Base-by-base conservation (phyloP, 1,140 invertebrate genomes). In the Cyclina sinensis region DNA sequence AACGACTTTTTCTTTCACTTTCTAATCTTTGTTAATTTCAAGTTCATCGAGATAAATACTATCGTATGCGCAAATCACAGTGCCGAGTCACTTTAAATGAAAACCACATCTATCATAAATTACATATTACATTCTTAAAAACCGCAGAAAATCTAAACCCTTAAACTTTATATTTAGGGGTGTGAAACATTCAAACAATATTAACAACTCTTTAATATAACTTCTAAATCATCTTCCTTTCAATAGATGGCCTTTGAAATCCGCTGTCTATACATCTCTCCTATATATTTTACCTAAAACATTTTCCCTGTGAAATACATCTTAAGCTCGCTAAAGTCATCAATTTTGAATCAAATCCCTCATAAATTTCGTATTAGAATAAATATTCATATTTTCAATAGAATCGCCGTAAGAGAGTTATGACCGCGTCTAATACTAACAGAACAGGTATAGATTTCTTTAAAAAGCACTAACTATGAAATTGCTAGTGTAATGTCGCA, bases 351-450 rank as follows among this genome's bases (percentile, higher is more conserved):
- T 80, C 54, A 30, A 43, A 32, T 24, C 24, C 27, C 54, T 80
- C 48, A 80, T 80, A 80, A 80, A 80, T 54, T 54, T 80, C 78
- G 78, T 57, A 80, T 80, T 80, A 80, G 48, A 54, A 57, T 57
- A 30, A 48, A 54, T 80, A 80, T 80, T 80, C 46, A 80, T 57
- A 59, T 57, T 3, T 54, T 83, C 21, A 83, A 83, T 70, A 48
- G 59, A 46, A 46, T 27, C 65, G 59, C 65, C 24, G 35, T 83
- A 48, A 37, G 65, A 68, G 32, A n/a, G 57, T 32, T 83, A 48
- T 73, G 39, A 70, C 59, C 62, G 24, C 24, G 59, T 27, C 37
- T 70, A 43, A 51, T 68, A 48, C 65, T 18, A 30, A 70, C 81
- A 68, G 32, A 46, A 21, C 65, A 16, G 24, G 21, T n/a, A 82